Percentiles rank a stretch among this genome's conserved stretches.
Conservation (phyloP, 2,113 vertebrate species). For the Heterocephalus glaber region DNA sequence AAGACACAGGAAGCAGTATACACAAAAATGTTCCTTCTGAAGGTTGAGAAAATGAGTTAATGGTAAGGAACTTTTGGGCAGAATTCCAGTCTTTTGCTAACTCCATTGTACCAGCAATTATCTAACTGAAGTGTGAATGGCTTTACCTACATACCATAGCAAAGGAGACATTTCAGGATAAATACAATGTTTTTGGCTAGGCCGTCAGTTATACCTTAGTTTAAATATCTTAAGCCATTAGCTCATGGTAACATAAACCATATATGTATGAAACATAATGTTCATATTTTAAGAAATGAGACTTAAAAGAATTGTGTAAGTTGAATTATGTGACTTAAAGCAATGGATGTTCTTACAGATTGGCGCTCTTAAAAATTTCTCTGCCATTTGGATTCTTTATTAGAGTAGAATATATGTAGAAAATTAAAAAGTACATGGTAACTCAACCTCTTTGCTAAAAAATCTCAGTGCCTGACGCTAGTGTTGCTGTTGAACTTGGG, state of each 20-base stretch:
- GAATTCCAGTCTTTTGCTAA: not conserved
- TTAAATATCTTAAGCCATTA: not conserved
- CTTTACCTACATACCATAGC: not conserved
- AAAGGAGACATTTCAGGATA: not conserved
- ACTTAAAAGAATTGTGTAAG: constrained; percentile 25
- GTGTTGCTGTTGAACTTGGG: no score
- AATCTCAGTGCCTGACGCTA: not conserved
- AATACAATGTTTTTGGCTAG: not conserved
- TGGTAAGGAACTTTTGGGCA: no score
- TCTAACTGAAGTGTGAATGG: not conserved
- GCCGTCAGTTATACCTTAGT: not conserved
- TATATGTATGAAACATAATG: not conserved
- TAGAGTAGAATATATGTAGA: not conserved
- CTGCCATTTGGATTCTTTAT: not conserved
- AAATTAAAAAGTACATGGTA: not conserved
- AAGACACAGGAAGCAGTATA: not conserved
- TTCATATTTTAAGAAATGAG: not conserved
- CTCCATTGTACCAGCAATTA: not conserved
- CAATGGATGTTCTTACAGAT: not conserved
- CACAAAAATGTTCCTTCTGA: not conserved
- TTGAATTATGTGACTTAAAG: not conserved
- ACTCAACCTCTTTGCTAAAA: not conserved
- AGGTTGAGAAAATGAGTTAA: not conserved
- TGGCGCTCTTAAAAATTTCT: not conserved
- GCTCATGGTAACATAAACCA: not conserved